phyloP scores from a whole-genome alignment of 2,888 invertebrate genomes.

The Xylota sylvarum region DNA sequence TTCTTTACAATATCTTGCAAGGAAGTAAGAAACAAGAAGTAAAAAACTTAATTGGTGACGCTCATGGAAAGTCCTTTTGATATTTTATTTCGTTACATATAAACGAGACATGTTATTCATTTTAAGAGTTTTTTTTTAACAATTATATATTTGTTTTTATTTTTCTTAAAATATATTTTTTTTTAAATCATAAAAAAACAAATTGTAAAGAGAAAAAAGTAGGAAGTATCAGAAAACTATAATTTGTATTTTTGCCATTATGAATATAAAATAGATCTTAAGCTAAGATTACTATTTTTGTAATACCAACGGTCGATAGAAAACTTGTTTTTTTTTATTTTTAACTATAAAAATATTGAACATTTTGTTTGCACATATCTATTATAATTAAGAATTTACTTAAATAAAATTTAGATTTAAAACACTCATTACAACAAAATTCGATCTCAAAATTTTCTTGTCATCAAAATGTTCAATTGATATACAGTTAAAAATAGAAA shows the following conservation, averaged over 20 bases:
- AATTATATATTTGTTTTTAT: constrained; percentile 23
- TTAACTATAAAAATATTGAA: constrained; percentile 19
- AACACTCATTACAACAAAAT: constrained; percentile 73
- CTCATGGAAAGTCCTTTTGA: constrained; percentile 85
- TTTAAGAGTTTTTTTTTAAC: constrained; percentile 45
- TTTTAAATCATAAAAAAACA: constrained; percentile 7
- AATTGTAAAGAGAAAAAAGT: constrained; percentile 45
- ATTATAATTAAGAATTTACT: constrained; percentile 72
- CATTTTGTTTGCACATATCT: constrained; percentile 38
- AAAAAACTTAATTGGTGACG: constrained; percentile 78
- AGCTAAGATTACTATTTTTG: constrained; percentile 38
- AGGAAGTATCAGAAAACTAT: constrained; percentile 18
- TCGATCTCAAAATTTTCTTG: constrained; percentile 74
- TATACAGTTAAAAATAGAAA: constrained; percentile 5
- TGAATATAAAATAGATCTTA: constrained; percentile 64
- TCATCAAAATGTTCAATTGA: constrained; percentile 34
- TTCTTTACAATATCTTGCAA: constrained; percentile 48
- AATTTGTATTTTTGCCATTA: constrained; percentile 71
- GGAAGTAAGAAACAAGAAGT: constrained; percentile 82
- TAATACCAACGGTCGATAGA: constrained; percentile 73
- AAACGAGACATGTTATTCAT: constrained; percentile 37
- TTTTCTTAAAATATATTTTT: constrained; percentile 19
- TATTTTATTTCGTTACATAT: constrained; percentile 78
- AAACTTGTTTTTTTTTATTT: constrained; percentile 8
- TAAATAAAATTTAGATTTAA: constrained; percentile 70